Conservation (phyloP, 2,113 vertebrate species). For the Dicaeum eximium region DNA sequence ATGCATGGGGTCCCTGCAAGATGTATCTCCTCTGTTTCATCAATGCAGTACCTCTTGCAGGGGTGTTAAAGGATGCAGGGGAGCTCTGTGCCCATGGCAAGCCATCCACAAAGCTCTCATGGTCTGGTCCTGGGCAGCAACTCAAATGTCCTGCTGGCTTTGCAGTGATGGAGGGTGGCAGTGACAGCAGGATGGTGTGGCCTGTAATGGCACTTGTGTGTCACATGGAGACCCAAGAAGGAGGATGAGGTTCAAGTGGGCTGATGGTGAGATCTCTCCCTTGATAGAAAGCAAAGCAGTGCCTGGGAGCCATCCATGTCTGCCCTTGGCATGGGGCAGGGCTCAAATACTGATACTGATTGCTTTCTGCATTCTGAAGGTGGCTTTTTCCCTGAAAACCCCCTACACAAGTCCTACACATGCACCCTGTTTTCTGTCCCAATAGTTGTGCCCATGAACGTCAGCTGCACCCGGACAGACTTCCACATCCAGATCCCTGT, state of each 20-base stretch:
- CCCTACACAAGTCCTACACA: fast-evolving
- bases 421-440: not conserved
- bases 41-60: not conserved
- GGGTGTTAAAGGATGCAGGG: not conserved
- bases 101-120: not conserved
- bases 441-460: slow-evolving; percentile 89
- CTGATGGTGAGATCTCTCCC: not conserved
- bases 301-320: not conserved
- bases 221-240: not conserved
- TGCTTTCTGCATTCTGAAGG: not conserved
- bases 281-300: not conserved
- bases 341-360: not conserved
- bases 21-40: not conserved
- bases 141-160: not conserved
- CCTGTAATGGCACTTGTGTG: not conserved
- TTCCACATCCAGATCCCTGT: slow-evolving; percentile 91
- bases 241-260: not conserved
- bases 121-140: not conserved
- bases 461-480: slow-evolving; percentile 93
- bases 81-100: not conserved
- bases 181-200: not conserved
- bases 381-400: not conserved
- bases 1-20: fast-evolving
- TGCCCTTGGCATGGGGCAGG: not conserved
- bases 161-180: not conserved